Conservation (phyloP, 2,797 vertebrate species). For the Argentina silus region DNA sequence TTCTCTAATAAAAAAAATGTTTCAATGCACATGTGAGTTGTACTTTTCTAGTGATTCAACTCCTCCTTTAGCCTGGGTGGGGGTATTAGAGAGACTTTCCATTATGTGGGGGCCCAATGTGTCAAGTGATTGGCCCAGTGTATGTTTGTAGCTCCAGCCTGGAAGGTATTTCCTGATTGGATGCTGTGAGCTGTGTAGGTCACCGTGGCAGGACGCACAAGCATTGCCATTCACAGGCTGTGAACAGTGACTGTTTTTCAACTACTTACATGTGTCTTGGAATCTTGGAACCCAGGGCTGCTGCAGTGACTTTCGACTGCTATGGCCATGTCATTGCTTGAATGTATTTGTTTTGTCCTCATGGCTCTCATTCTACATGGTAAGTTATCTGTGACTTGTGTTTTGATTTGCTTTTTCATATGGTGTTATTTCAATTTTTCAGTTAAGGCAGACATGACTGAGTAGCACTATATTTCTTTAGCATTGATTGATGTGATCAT, state of each 20-base stretch:
- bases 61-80: constrained; percentile 24
- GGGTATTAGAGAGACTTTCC: constrained; percentile 18
- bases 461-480: background rate
- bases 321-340: constrained; percentile 57
- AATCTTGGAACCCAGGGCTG: constrained; percentile 49
- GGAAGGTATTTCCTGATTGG: constrained; percentile 76
- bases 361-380: constrained; percentile 44
- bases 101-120: constrained; percentile 25
- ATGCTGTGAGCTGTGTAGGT: constrained; percentile 62
- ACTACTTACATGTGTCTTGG: constrained; percentile 61
- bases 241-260: constrained; percentile 73
- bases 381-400: constrained; percentile 52
- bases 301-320: constrained; percentile 48
- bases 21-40: constrained; percentile 12
- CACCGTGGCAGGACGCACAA: constrained; percentile 66
- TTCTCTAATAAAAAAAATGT: background rate
- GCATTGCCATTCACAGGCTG: constrained; percentile 68
- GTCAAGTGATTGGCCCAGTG: constrained; percentile 62
- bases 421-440: background rate
- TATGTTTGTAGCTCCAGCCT: constrained; percentile 67
- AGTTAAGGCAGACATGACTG: background rate
- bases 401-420: background rate
- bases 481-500: too few species aligned
- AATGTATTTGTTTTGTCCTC: constrained; percentile 8
- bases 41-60: constrained; percentile 5